phyloP scores from a whole-genome alignment of 2,888 invertebrate genomes.

The Drosophila paramelanica region DNA sequence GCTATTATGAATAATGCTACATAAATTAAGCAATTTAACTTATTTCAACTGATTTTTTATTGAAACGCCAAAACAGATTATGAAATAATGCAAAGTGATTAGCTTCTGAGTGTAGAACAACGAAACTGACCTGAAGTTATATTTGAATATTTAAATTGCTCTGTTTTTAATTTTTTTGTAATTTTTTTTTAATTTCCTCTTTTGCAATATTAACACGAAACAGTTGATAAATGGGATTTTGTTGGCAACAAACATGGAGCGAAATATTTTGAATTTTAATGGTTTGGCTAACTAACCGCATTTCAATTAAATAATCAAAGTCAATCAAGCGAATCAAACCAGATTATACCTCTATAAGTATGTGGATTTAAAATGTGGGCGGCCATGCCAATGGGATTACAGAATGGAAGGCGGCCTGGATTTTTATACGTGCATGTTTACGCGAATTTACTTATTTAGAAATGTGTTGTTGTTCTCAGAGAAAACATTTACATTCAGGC shows the following conservation, averaged over 20 bases:
- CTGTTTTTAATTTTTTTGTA: background rate
- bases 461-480: too few relatives aligned
- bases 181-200: background rate
- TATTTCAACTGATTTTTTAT: conserved; percentile 36
- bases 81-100: conserved; percentile 36
- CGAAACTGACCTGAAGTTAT: background rate
- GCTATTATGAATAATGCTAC: conserved; percentile 24
- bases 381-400: conserved; percentile 12
- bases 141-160: conserved; percentile 1
- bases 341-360: conserved; percentile 44
- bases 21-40: conserved; percentile 63
- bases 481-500: too few relatives aligned
- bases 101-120: conserved; percentile 18
- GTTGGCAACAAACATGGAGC: conserved; percentile 15
- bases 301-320: conserved; percentile 68
- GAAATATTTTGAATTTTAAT: conserved; percentile 17
- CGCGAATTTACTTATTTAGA: too few relatives aligned
- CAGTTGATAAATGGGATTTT: conserved; percentile 32
- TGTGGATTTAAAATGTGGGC: background rate
- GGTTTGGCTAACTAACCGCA: conserved; percentile 25
- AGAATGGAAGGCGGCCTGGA: background rate
- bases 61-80: conserved; percentile 48
- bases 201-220: conserved; percentile 7
- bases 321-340: conserved; percentile 57
- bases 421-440: background rate